Base-by-base conservation (phyloP, 2,113 vertebrate genomes). In the Phoxinus phoxinus region DNA sequence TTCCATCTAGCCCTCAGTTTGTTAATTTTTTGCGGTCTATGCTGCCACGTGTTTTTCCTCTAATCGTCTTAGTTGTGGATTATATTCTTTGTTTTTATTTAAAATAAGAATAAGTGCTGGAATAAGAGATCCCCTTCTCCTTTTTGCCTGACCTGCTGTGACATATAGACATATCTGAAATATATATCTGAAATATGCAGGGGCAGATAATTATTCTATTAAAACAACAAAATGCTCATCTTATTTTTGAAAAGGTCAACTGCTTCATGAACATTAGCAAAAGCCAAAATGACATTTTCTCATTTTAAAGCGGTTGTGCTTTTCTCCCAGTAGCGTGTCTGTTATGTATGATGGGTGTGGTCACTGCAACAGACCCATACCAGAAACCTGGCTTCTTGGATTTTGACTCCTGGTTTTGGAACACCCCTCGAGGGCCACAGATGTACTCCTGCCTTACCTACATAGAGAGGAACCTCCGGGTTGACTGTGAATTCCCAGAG, bases 391-490 rank as follows among this genome's bases (percentile, higher is more conserved):
- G 88, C 21, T 89, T 87, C 25, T 53, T 89, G 8, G 83, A 89
- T 80, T 74, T 89, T 83, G 27, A 89, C 46, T 89, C 88, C 30
- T 87, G 85, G 25, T 91, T 92, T 73, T 88, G 93, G 86, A 92
- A 94, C 89, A 30, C 93, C 1, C 95, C 95, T 17, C 92, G 92
- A 0, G 95, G 95, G 32, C 95, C 95, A 44, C 95, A 95, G 91
- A 94, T 95, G 91, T 95, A 92, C 69, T 91, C 95, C 0, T 95
- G 95, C 87, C 87, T 95, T 8, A 95, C 94, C 21, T 95, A 95
- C 89, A 81, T 94, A 87, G 95, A 95, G 91, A 86, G 86, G 61
- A 94, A 95, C 61, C 90, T 95, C 15, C 88, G 93, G 67, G 94
- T 95, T 56, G 95, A 95, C 88, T 95, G 95, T 23, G 94, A 94